These are phyloP conservation scores for Trematocara macrostoma DNA, from an alignment of 2,113 vertebrate species.

Conservation along the genomic window DNA sequence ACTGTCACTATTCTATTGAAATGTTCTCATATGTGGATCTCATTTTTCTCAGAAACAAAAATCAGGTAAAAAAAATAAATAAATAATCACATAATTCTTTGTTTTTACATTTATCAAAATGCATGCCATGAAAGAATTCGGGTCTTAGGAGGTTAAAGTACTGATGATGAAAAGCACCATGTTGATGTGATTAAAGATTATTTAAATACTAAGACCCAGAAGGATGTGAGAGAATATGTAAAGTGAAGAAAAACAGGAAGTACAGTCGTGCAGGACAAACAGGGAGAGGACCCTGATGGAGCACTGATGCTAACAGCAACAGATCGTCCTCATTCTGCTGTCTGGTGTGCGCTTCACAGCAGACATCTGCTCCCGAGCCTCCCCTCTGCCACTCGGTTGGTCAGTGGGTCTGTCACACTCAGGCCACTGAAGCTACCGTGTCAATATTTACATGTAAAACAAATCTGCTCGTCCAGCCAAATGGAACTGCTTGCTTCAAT, in stretches of 20 bases:
- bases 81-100: neutral
- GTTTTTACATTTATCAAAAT: neutral
- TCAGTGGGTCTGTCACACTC: slow-evolving; percentile 10
- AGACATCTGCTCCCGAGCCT: slow-evolving; percentile 27
- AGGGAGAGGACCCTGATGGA: neutral
- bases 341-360: slow-evolving; percentile 5
- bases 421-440: neutral
- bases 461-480: neutral
- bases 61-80: neutral
- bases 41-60: neutral
- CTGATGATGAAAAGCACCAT: neutral
- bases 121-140: neutral
- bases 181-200: neutral
- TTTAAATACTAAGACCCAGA: neutral
- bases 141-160: neutral
- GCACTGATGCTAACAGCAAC: neutral
- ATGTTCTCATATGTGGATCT: neutral
- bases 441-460: slow-evolving; percentile 37
- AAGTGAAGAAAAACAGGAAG: neutral
- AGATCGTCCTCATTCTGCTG: slow-evolving; percentile 10
- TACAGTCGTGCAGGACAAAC: neutral
- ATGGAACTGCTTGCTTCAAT: neutral
- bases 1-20: accelerated
- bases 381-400: slow-evolving; percentile 1
- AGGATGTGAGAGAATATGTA: neutral